These are phyloP conservation scores for Erebia ligea DNA, from an alignment of 2,888 invertebrate genomes.

Conservation along the genomic window DNA sequence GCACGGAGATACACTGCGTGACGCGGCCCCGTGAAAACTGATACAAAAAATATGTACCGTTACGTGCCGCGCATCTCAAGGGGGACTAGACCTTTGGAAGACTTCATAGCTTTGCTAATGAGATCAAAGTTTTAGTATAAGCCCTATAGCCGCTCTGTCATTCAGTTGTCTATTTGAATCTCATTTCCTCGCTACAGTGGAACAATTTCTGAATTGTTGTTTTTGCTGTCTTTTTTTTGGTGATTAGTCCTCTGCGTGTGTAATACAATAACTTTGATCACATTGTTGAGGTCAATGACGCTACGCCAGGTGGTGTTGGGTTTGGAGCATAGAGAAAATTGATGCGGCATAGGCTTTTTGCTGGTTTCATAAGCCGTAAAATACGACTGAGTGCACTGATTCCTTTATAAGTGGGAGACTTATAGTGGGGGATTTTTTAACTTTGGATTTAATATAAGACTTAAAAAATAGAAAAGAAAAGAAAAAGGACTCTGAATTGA, in stretches of 20 bases:
- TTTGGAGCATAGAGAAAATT: constrained; percentile 47
- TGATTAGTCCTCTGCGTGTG: constrained; percentile 50
- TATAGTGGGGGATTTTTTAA: too few species aligned
- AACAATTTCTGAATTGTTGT: constrained; percentile 12
- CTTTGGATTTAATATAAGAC: too few species aligned
- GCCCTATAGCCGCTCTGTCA: neutral
- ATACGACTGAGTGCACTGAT: neutral
- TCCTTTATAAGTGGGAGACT: too few species aligned
- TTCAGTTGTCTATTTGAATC: neutral
- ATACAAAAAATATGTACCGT: too few species aligned
- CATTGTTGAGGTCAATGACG: constrained; percentile 65
- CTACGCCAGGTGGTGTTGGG: constrained; percentile 63
- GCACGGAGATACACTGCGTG: too few species aligned
- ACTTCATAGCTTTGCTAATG: neutral
- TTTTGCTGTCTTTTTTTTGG: constrained; percentile 49
- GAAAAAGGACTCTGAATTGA: too few species aligned
- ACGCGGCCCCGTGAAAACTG: too few species aligned
- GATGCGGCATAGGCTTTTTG: constrained; percentile 45
- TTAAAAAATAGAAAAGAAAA: too few species aligned
- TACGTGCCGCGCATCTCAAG: too few species aligned
- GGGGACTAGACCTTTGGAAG: too few species aligned
- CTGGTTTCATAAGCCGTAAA: neutral
- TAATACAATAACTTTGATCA: constrained; percentile 51
- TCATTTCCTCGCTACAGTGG: constrained; percentile 25
- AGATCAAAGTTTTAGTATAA: neutral